Conservation (phyloP, 2,113 vertebrate species). For the Triplophysa tibetana region DNA sequence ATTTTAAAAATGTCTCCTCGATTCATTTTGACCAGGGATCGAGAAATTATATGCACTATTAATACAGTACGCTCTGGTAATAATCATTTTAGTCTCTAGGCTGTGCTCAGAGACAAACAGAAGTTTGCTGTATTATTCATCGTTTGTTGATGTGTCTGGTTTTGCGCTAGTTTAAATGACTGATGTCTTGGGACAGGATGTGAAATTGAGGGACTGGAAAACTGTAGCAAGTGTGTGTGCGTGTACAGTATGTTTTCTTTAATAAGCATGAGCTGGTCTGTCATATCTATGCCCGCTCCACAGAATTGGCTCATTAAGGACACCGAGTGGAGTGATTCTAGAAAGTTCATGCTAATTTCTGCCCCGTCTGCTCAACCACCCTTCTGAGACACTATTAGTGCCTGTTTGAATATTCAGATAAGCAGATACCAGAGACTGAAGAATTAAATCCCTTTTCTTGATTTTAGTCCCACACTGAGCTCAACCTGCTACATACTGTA, state of each 20-base stretch:
- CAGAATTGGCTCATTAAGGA: slow-evolving; percentile 57
- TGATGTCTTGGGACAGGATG: slow-evolving; percentile 21
- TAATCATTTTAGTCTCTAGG: slow-evolving; percentile 17
- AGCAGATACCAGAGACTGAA: slow-evolving; percentile 26
- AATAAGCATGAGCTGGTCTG: slow-evolving; percentile 50
- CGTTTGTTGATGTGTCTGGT: slow-evolving; percentile 12
- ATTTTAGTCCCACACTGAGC: slow-evolving; percentile 29
- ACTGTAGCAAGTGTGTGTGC: not conserved
- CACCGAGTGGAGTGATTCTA: slow-evolving; percentile 48
- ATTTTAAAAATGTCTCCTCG: slow-evolving; percentile 56
- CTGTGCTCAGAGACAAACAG: slow-evolving; percentile 5
- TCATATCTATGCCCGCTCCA: slow-evolving; percentile 43
- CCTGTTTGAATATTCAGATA: slow-evolving; percentile 55
- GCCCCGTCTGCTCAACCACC: slow-evolving; percentile 26
- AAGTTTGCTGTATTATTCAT: slow-evolving; percentile 27
- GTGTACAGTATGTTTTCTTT: slow-evolving; percentile 46
- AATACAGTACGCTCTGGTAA: slow-evolving; percentile 17
- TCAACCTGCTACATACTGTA: slow-evolving; percentile 13
- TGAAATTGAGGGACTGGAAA: slow-evolving; percentile 9
- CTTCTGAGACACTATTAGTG: slow-evolving; percentile 55
- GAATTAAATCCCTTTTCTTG: slow-evolving; percentile 40
- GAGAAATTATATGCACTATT: slow-evolving; percentile 30
- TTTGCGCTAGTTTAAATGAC: slow-evolving; percentile 7
- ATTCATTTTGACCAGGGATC: not conserved
- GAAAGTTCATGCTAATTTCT: slow-evolving; percentile 56